A percentile compares a stretch with the other conserved stretches of the same genome.
These are phyloP conservation scores for Lagocephalus sceleratus DNA, from an alignment of 2,797 vertebrate genomes.

Conservation along the genomic window DNA sequence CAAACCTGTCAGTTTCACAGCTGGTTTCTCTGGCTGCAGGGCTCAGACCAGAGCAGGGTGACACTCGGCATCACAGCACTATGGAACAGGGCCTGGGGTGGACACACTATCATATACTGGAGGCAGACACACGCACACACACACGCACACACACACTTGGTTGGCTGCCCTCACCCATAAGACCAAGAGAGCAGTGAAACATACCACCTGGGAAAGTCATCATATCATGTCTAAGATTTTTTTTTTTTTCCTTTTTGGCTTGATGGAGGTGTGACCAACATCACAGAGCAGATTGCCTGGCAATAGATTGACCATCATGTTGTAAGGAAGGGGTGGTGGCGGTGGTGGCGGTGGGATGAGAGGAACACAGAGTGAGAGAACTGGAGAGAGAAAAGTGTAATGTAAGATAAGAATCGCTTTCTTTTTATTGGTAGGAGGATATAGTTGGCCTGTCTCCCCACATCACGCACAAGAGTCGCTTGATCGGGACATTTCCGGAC, in stretches of 20 bases:
- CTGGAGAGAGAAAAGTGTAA: constrained; percentile 60
- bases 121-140: constrained; percentile 26
- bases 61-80: constrained; percentile 71
- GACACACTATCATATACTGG: constrained; percentile 66
- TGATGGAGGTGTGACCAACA: constrained; percentile 75
- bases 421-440: constrained; percentile 22
- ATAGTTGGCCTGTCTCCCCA: constrained; percentile 46
- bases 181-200: constrained; percentile 65
- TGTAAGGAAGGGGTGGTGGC: constrained; percentile 56
- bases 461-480: constrained; percentile 41
- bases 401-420: constrained; percentile 42
- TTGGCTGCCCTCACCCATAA: constrained; percentile 57
- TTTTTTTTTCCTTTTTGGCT: constrained; percentile 64
- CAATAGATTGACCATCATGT: constrained; percentile 82
- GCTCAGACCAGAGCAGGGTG: constrained; percentile 73
- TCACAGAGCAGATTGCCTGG: constrained; percentile 84
- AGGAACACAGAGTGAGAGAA: constrained; percentile 46
- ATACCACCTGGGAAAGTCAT: constrained; percentile 72
- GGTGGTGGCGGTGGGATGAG: constrained; percentile 42
- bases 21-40: constrained; percentile 79
- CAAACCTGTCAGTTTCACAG: constrained; percentile 80
- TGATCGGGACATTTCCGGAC: constrained; percentile 31
- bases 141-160: constrained; percentile 35
- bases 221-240: constrained; percentile 68
- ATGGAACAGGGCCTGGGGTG: constrained; percentile 62